Percentiles rank a stretch among this genome's conserved stretches.
Evolutionary conservation across 2,797 vertebrate species (phyloP).

Genomic region (Taeniopygia guttata): DNA sequence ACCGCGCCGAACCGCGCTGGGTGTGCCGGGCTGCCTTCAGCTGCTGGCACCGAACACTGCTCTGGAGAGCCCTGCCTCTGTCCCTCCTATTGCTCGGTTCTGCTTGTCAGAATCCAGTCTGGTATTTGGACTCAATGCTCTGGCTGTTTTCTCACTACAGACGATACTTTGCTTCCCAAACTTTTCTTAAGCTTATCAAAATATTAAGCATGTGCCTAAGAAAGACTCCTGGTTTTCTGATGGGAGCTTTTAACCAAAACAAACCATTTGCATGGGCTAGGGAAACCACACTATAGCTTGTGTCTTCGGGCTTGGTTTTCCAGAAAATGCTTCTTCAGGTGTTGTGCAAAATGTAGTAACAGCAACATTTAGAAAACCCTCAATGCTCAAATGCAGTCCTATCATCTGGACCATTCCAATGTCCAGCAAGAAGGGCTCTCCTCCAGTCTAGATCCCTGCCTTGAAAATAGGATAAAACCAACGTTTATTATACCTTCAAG

Average conservation of each 20-base stretch:
- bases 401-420: fast-evolving
- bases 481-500: neutral
- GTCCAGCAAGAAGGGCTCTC: neutral
- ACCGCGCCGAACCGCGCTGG: neutral
- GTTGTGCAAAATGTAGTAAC: neutral
- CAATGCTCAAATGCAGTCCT: neutral
- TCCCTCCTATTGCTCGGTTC: neutral
- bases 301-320: neutral
- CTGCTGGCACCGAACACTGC: fast-evolving
- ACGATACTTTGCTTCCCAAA: neutral
- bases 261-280: neutral
- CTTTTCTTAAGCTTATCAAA: neutral
- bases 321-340: neutral
- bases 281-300: neutral
- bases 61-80: too few species aligned
- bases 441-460: neutral
- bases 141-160: neutral
- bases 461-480: neutral
- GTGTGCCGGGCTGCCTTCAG: fast-evolving
- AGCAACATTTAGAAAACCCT: neutral
- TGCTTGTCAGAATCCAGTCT: neutral
- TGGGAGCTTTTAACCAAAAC: neutral
- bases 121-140: neutral
- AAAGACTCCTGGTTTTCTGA: neutral
- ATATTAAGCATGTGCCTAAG: neutral